Evolutionary conservation across 2,888 invertebrate genomes (phyloP), one percentile per base, ranked within the genome.

Genomic region (Synergus itoensis): DNA sequence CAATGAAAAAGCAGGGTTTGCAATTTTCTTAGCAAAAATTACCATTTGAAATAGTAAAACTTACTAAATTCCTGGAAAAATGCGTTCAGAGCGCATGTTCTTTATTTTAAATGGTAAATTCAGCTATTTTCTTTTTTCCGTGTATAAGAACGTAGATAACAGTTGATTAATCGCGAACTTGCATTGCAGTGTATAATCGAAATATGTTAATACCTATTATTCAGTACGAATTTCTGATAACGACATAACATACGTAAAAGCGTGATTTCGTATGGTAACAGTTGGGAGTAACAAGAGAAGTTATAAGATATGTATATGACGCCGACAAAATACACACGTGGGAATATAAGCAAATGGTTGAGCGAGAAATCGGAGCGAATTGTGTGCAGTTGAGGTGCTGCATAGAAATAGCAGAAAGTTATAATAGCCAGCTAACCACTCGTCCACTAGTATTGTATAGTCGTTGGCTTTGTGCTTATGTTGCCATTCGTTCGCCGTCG

Each of bases 381-480:
- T 64, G 45, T 76, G 79, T 69, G 76, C 69, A 69, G 48, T 73
- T 67, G 67, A 60, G 41, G 76, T 65, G 57, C 65, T 65, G 79
- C 65, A 77, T 77, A 77, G 79, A 79, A 79, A 76, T 79, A 62
- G 62, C 76, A 43, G 79, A 80, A 82, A 84, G 81, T 83, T 83
- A 80, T 82, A 82, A 83, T 83, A 77, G 80, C 78, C 63, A 45
- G 57, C 79, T 81, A 80, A 81, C 80, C 80, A 75, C 79, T 14
- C 40, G 75, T 57, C 80, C 81, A 75, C 79, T 14, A 40, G 75
- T 41, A 75, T 80, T 69, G 40, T 64, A 45, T 73, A 77, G 67
- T 75, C 64, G 48, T 45, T 76, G 62, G 79, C 80, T 81, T 81
- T 79, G 79, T 77, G 77, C 40, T 28, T 21, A 28, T 28, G 53